A percentile compares a stretch with the other conserved stretches of the same genome.
These are phyloP conservation scores for Drosophila trapezifrons DNA, from an alignment of 1,140 invertebrate species.

Conservation along the genomic window DNA sequence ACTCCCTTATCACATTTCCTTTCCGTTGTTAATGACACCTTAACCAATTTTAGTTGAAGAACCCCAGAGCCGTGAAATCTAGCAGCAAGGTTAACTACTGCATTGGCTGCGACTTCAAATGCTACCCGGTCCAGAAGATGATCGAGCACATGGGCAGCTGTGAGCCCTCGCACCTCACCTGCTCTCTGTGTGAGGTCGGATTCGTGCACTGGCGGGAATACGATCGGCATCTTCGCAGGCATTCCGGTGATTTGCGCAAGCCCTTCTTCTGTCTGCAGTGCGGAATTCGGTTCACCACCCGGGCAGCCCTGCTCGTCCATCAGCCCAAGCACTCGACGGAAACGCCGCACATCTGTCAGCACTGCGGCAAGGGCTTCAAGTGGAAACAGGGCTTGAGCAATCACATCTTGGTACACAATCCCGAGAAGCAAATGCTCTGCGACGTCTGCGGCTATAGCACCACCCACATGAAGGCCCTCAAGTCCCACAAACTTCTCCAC, in stretches of 20 bases:
- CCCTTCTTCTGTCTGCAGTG: constrained; percentile 86
- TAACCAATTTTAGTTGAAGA: constrained; percentile 54
- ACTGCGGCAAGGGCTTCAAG: constrained; percentile 87
- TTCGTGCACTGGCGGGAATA: constrained; percentile 84
- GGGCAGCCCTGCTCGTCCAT: constrained; percentile 85
- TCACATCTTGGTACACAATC: constrained; percentile 86
- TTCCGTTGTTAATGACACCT: neutral
- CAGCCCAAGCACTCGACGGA: constrained; percentile 86
- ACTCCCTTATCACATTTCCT: too few species aligned
- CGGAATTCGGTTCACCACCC: constrained; percentile 85
- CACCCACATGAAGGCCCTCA: constrained; percentile 86
- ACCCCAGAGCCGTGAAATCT: constrained; percentile 61
- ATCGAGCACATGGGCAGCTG: constrained; percentile 84
- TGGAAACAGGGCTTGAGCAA: constrained; percentile 87
- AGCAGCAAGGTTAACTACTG: constrained; percentile 84
- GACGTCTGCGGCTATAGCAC: constrained; percentile 87
- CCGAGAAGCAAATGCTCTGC: constrained; percentile 86
- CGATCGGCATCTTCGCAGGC: constrained; percentile 84
- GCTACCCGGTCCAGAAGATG: constrained; percentile 83
- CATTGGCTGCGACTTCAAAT: constrained; percentile 83
- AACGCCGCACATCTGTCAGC: constrained; percentile 86
- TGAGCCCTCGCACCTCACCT: constrained; percentile 84
- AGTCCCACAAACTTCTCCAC: constrained; percentile 86
- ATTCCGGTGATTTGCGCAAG: constrained; percentile 83
- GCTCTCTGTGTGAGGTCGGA: constrained; percentile 85